phyloP scores from a whole-genome alignment of 2,113 vertebrate species.

The Porphyrio hochstetteri region DNA sequence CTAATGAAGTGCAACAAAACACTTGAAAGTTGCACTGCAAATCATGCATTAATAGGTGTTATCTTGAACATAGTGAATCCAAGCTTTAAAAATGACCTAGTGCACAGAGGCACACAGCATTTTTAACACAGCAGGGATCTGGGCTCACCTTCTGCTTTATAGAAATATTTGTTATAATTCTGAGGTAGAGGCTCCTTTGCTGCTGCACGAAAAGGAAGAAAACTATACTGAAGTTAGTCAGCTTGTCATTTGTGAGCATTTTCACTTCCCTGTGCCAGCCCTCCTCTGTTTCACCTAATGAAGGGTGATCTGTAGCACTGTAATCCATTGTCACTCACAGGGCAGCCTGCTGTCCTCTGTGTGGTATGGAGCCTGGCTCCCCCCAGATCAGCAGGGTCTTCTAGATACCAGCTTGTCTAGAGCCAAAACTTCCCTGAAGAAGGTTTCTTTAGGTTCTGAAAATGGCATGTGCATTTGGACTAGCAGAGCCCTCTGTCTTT shows the following conservation, averaged over 20 bases:
- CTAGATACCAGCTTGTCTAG: not conserved
- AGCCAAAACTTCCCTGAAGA: not conserved
- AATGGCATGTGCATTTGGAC: not conserved
- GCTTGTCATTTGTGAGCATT: not conserved
- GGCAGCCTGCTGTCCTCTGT: too few relatives aligned
- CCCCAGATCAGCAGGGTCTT: not conserved
- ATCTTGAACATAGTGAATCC: not conserved
- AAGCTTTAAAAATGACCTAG: not conserved
- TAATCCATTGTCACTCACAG: accelerated
- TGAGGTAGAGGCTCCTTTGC: not conserved
- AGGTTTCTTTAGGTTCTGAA: not conserved
- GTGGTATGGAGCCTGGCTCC: not conserved
- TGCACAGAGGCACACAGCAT: not conserved
- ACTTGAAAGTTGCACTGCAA: conserved; percentile 57
- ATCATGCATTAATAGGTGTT: not conserved
- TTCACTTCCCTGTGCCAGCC: not conserved
- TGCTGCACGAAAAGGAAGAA: not conserved
- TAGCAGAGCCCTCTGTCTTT: not conserved
- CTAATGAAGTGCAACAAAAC: conserved; percentile 49
- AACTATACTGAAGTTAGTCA: not conserved
- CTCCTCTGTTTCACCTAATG: not conserved
- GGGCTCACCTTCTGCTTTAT: not conserved
- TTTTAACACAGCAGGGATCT: not conserved
- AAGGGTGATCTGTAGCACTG: not conserved
- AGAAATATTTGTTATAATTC: not conserved